A percentile compares a stretch with the other conserved stretches of the same genome.
phyloP scores from a whole-genome alignment of 2,797 vertebrate genomes.

The Chloroceryle inda region DNA sequence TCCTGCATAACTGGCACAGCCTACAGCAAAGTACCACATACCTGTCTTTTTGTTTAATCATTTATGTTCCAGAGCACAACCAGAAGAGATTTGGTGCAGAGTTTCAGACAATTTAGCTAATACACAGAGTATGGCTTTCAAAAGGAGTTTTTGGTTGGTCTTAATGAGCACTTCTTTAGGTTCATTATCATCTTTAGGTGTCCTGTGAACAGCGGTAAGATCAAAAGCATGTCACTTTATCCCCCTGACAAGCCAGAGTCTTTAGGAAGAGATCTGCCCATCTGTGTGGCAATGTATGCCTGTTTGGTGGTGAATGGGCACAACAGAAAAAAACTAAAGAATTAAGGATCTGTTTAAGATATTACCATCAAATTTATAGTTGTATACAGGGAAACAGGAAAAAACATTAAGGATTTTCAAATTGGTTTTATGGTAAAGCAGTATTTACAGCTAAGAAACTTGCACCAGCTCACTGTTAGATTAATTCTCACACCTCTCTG shows the following conservation, averaged over 20 bases:
- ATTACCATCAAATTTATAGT: neutral
- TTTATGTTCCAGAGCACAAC: neutral
- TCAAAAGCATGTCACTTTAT: neutral
- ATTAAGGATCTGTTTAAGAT: neutral
- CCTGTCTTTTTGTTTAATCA: neutral
- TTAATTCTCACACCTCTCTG: neutral
- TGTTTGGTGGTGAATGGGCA: neutral
- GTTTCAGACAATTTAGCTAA: neutral
- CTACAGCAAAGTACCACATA: neutral
- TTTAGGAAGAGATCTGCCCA: neutral
- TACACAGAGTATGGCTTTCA: neutral
- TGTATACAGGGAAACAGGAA: neutral
- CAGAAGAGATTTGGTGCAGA: neutral
- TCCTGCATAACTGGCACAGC: neutral
- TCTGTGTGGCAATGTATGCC: neutral
- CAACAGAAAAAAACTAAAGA: neutral
- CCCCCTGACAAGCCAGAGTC: neutral
- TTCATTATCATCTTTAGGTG: neutral
- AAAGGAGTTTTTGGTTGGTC: neutral
- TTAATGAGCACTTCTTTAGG: neutral
- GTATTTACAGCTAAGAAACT: neutral
- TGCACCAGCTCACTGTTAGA: neutral
- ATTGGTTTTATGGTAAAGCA: neutral
- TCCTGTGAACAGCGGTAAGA: neutral
- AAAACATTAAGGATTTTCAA: neutral